phyloP scores from a whole-genome alignment of 2,797 vertebrate species.

The Dipus sagitta region DNA sequence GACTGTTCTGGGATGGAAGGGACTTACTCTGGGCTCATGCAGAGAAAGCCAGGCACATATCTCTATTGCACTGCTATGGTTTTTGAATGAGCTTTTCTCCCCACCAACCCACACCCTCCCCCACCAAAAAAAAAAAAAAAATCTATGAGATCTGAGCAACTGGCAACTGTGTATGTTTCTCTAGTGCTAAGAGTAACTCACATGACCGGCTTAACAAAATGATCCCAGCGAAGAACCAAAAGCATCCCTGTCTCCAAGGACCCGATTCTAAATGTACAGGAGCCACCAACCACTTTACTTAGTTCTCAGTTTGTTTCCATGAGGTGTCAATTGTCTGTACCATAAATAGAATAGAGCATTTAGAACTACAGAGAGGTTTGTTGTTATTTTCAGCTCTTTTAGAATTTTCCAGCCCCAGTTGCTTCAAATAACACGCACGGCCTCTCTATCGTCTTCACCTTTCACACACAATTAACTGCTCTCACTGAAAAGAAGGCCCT shows the following conservation, averaged over 20 bases:
- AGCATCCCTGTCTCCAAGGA: background rate
- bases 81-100: background rate
- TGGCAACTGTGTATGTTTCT: background rate
- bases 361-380: background rate
- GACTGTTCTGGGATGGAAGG: background rate
- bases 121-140: background rate
- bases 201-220: background rate
- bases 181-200: background rate
- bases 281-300: background rate
- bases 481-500: background rate
- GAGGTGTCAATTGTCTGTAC: background rate
- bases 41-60: background rate
- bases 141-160: background rate
- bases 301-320: background rate
- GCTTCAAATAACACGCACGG: constrained; percentile 24
- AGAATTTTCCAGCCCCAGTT: background rate
- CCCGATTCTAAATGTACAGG: background rate
- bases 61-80: background rate
- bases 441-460: background rate
- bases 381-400: background rate
- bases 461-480: background rate
- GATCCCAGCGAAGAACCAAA: background rate
- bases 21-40: background rate
- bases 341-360: constrained; percentile 30
- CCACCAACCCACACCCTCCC: no score